Percentiles rank a stretch among this genome's conserved stretches.
Evolutionary conservation across 2,113 vertebrate species (phyloP).

Genomic region (Ciconia stormi): DNA sequence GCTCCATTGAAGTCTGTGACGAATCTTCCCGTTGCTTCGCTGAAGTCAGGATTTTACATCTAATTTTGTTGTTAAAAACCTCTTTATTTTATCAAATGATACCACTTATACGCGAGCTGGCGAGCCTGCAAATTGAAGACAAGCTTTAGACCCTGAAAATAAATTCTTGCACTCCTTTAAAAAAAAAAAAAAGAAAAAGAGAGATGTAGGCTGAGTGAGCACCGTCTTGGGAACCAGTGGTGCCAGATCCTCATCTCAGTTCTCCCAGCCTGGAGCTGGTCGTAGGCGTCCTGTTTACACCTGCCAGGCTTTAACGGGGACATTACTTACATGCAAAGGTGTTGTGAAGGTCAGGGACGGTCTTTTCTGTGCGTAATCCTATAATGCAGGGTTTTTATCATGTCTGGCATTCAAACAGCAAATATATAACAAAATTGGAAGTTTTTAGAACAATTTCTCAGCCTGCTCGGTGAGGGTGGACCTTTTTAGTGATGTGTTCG

Average conservation of each 20-base stretch:
- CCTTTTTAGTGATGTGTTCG: rapidly evolving
- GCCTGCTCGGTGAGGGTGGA: not conserved
- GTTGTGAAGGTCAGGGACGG: not conserved
- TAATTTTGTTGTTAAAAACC: not conserved
- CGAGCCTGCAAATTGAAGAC: not conserved
- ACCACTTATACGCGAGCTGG: not conserved
- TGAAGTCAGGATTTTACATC: not conserved
- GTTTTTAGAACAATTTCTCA: not conserved
- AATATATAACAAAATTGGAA: not conserved
- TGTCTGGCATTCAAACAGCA: not conserved
- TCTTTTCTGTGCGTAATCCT: not conserved
- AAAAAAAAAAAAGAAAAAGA: not conserved
- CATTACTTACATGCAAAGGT: not conserved
- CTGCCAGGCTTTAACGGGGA: not conserved
- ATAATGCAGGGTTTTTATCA: not conserved
- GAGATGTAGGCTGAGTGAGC: not conserved
- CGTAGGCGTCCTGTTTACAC: not conserved
- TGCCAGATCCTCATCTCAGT: rapidly evolving
- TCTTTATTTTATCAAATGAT: rapidly evolving
- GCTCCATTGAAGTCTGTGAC: rapidly evolving
- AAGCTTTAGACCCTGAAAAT: not conserved
- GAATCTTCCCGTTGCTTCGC: not conserved
- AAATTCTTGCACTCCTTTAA: rapidly evolving
- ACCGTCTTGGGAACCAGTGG: rapidly evolving
- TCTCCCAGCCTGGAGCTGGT: not conserved